Percentiles rank a stretch among this genome's conserved stretches.
Conservation (phyloP, 2,797 vertebrate species). For the Ficedula albicollis region DNA sequence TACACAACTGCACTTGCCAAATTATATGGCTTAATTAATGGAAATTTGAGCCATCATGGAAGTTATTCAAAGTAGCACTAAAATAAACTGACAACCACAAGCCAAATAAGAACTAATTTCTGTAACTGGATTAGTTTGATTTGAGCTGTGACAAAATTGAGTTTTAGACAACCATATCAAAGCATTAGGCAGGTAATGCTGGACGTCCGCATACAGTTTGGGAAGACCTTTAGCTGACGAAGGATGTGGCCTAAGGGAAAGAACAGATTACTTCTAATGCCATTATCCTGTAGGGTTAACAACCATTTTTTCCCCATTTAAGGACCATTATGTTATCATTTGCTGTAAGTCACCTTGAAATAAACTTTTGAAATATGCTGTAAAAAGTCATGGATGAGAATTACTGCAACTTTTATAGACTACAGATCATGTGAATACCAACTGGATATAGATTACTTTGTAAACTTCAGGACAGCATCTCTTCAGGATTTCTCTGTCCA, state of each 20-base stretch:
- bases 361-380: not conserved
- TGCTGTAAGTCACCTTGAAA: not conserved
- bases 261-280: not conserved
- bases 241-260: not conserved
- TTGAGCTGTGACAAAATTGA: not conserved
- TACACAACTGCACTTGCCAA: not conserved
- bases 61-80: not conserved
- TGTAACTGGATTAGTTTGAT: not conserved
- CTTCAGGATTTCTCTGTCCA: not conserved
- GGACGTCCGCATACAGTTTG: not conserved
- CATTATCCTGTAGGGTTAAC: not conserved
- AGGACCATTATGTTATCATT: fast-evolving
- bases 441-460: not conserved
- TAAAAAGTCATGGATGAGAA: not conserved
- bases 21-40: not conserved
- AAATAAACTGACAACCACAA: not conserved
- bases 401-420: not conserved
- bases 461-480: not conserved
- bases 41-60: not conserved
- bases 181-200: not conserved
- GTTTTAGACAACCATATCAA: fast-evolving
- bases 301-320: not conserved
- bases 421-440: not conserved
- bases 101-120: not conserved
- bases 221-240: not conserved